phyloP scores from a whole-genome alignment of 2,888 invertebrate genomes.

The Drosophila prolongata region DNA sequence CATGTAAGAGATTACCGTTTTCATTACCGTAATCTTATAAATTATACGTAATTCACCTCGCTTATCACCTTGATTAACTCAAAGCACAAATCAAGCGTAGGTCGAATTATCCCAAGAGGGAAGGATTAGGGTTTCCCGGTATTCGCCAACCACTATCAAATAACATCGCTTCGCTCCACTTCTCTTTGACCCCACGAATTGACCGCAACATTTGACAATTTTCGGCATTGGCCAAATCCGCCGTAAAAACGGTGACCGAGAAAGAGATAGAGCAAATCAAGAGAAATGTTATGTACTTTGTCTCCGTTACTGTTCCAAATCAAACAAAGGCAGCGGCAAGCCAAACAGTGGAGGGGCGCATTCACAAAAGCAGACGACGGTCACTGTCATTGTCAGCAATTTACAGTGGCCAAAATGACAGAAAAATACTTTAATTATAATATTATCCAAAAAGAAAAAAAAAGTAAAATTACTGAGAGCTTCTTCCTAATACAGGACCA shows the following conservation, averaged over 20 bases:
- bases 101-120: neutral
- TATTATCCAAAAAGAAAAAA: neutral
- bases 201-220: conserved; percentile 68
- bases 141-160: conserved; percentile 5
- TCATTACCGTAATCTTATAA: neutral
- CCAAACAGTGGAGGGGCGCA: conserved; percentile 23
- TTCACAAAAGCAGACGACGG: conserved; percentile 16
- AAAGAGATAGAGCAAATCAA: conserved; percentile 52
- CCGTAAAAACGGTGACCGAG: conserved; percentile 22
- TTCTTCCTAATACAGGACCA: too few species aligned
- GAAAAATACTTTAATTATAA: too few species aligned
- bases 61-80: conserved; percentile 1
- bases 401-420: conserved; percentile 8
- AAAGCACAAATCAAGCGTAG: neutral
- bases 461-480: neutral
- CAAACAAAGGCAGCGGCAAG: conserved; percentile 60
- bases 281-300: conserved; percentile 73
- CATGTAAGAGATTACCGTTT: neutral
- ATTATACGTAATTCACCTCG: neutral
- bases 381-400: conserved; percentile 20
- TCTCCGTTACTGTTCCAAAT: conserved; percentile 68
- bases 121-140: neutral
- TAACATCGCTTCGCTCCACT: conserved; percentile 14
- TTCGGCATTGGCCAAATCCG: conserved; percentile 57
- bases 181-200: conserved; percentile 57